Evolutionary conservation across 2,797 vertebrate species (phyloP).

Genomic region (Amphiprion clarkii): DNA sequence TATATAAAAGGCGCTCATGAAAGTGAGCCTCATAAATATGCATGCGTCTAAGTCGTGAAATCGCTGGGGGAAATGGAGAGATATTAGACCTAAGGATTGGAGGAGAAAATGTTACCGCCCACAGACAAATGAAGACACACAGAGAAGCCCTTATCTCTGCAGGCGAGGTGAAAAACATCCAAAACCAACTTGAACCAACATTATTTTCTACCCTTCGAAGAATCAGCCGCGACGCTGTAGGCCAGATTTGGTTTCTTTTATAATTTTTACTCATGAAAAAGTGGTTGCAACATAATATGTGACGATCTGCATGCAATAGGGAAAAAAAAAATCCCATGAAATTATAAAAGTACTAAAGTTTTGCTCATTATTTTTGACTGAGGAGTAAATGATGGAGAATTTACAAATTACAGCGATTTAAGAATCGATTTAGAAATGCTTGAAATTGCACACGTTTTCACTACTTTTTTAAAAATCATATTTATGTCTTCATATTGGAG

Average conservation of each 20-base stretch:
- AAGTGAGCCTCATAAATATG: slow-evolving; percentile 84
- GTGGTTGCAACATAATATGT: neutral
- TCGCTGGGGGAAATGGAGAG: slow-evolving; percentile 77
- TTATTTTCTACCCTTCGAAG: slow-evolving; percentile 30
- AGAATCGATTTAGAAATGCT: neutral
- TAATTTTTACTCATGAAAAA: slow-evolving; percentile 11
- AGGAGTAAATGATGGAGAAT: too few relatives aligned
- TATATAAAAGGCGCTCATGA: slow-evolving; percentile 54
- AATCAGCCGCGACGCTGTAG: slow-evolving; percentile 28
- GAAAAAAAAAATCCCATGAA: neutral
- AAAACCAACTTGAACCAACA: slow-evolving; percentile 51
- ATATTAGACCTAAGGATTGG: slow-evolving; percentile 81
- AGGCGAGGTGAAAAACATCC: slow-evolving; percentile 52
- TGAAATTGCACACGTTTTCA: neutral
- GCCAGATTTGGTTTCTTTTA: slow-evolving; percentile 8
- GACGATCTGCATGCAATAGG: slow-evolving; percentile 6
- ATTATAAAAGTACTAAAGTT: slow-evolving; percentile 9
- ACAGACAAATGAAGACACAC: slow-evolving; percentile 83
- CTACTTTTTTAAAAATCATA: neutral
- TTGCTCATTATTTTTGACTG: neutral
- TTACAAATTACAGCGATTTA: neutral
- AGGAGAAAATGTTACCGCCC: slow-evolving; percentile 82
- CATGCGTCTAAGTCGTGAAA: slow-evolving; percentile 80
- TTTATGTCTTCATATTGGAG: neutral
- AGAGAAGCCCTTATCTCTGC: slow-evolving; percentile 72